phyloP scores from a whole-genome alignment of 2,113 vertebrate species.

The Azemiops feae region DNA sequence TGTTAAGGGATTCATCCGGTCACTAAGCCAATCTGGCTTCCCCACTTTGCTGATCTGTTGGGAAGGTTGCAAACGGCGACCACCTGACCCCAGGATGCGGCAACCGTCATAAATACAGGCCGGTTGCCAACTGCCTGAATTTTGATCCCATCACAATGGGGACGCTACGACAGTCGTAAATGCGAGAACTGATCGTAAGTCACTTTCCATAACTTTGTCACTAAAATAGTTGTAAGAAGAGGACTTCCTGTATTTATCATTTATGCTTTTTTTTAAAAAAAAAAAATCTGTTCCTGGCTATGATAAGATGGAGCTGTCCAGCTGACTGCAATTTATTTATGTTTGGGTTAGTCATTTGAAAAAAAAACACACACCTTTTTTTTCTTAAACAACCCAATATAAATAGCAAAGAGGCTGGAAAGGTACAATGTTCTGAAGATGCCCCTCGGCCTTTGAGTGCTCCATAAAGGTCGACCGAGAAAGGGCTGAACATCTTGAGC shows the following conservation, averaged over 20 bases:
- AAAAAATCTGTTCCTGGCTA: not conserved
- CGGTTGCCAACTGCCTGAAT: too few species aligned
- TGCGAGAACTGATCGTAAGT: too few species aligned
- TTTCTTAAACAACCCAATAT: not conserved
- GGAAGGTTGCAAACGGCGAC: too few species aligned
- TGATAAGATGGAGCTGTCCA: not conserved
- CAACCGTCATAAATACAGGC: too few species aligned
- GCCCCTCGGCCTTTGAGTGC: not conserved
- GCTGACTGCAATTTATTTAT: not conserved
- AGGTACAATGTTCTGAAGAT: not conserved
- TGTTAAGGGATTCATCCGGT: too few species aligned
- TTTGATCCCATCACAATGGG: too few species aligned
- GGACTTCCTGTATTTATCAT: not conserved
- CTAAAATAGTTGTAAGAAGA: too few species aligned
- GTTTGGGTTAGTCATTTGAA: not conserved
- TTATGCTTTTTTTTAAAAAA: not conserved
- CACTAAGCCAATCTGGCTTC: too few species aligned
- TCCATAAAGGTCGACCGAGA: rapidly evolving
- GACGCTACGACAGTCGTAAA: too few species aligned
- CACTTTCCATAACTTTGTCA: too few species aligned
- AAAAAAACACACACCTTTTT: not conserved
- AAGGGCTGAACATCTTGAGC: not conserved
- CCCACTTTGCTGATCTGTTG: too few species aligned
- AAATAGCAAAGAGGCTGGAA: not conserved
- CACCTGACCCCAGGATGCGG: too few species aligned